Evolutionary conservation across 2,797 vertebrate genomes (phyloP), one percentile per base, ranked within the genome.

Genomic region (Tiaroga cobitis): DNA sequence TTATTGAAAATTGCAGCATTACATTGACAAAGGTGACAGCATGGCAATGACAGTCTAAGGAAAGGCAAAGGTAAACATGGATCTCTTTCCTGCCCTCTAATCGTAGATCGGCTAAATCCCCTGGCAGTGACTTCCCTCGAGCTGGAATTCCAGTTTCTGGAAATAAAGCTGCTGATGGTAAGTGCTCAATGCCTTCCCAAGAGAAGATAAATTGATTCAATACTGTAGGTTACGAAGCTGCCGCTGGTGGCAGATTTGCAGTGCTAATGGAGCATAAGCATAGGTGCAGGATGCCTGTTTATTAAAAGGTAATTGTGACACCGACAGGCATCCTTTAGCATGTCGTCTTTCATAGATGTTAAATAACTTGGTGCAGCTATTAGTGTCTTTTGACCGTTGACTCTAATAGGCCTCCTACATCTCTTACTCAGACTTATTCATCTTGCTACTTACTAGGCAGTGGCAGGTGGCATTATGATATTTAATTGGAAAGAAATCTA

Each of bases 111-210:
- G 37, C 21, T 51, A 61, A 76, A 59, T 76, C 61, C 21, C 26
- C 65, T 68, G 80, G 54, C 59, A 80, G 18, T 70, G 41, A 84
- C 32, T 73, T 81, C 34, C 82, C 54, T 65, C 80, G 75, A 89
- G 83, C 80, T 82, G 80, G 69, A 83, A 87, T 61, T 77, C 70
- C 82, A 73, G 67, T 83, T 59, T 67, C 76, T 83, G 65, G 77
- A 89, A 81, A 87, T 81, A 87, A 89, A 85, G 86, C 83, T 81
- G 63, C 70, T 83, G 72, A 67, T 77, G 86, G 82, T 81, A 87
- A 87, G 51, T 81, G 77, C 73, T 82, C 83, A 54, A 32, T 69
- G 18, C 63, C 72, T 73, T 82, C 85, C 85, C 76, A 65, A 41
- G 63, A 59, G 75, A 76, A 83, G 49, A 63, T 65, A 69, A 29